A percentile compares a stretch with the other conserved stretches of the same genome.
Conservation (phyloP, 2,888 invertebrate genomes). For the Lasioglossum oenotherae region DNA sequence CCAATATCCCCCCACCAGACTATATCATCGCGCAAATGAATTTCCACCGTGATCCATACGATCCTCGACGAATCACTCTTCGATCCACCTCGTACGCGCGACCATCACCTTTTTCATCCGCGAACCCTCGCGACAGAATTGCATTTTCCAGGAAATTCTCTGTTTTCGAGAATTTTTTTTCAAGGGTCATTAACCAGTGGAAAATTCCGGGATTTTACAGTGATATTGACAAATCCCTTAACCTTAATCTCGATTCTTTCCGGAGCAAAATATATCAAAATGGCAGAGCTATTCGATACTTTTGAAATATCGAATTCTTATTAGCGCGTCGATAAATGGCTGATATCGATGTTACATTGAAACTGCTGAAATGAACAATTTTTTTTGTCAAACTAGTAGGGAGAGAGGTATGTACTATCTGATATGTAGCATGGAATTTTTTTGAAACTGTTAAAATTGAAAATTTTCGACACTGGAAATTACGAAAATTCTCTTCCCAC, state of each 20-base stretch:
- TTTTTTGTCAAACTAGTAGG: no score
- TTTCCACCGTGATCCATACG: slow-evolving; percentile 14
- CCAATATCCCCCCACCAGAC: background rate
- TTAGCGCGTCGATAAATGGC: background rate
- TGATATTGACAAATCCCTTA: background rate
- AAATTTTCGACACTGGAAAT: no score
- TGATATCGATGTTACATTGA: no score
- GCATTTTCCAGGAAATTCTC: background rate
- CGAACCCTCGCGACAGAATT: background rate
- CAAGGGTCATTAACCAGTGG: background rate
- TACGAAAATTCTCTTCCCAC: no score
- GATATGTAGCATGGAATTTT: no score
- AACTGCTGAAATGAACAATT: no score
- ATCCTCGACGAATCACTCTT: background rate
- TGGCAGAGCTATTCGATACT: background rate
- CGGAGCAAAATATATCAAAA: background rate
- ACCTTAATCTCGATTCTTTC: background rate
- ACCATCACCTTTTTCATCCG: background rate
- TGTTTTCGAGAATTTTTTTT: background rate
- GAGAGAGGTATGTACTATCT: no score
- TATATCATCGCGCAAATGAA: slow-evolving; percentile 28
- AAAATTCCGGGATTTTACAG: background rate
- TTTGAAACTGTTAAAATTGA: no score
- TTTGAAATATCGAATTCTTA: background rate
- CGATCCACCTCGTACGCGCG: background rate